These are phyloP conservation scores for Artibeus jamaicensis DNA, from an alignment of 2,797 vertebrate species.

Conservation along the genomic window DNA sequence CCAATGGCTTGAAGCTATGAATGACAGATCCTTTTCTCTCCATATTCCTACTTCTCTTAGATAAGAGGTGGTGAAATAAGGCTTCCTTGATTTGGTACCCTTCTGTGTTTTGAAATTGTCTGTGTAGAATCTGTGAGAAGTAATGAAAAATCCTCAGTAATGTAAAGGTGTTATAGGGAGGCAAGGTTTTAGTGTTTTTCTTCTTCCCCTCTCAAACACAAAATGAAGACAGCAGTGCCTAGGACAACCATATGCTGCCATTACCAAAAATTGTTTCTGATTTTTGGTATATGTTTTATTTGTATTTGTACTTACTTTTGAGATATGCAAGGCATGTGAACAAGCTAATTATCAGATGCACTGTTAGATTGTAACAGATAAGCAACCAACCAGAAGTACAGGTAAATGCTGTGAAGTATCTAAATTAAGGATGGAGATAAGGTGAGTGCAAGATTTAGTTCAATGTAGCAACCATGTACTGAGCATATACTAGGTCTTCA, in stretches of 20 bases:
- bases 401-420: neutral
- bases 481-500: neutral
- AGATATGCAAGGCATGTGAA: neutral
- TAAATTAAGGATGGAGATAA: neutral
- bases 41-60: neutral
- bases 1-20: slow-evolving; percentile 49
- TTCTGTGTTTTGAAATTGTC: slow-evolving; percentile 56
- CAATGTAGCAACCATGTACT: neutral
- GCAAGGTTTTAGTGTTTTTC: neutral
- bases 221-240: slow-evolving; percentile 1
- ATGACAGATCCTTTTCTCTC: neutral
- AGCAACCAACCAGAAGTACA: neutral
- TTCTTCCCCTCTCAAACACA: neutral
- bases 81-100: neutral
- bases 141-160: neutral
- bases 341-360: neutral
- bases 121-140: slow-evolving; percentile 25
- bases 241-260: neutral
- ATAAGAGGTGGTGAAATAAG: neutral
- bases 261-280: neutral
- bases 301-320: slow-evolving; percentile 27
- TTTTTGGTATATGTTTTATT: neutral
- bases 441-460: neutral
- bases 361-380: neutral
- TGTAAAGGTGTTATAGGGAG: slow-evolving; percentile 30